A percentile compares a stretch with the other conserved stretches of the same genome.
Conservation (phyloP, 2,888 invertebrate genomes). For the Hetaerina titia region DNA sequence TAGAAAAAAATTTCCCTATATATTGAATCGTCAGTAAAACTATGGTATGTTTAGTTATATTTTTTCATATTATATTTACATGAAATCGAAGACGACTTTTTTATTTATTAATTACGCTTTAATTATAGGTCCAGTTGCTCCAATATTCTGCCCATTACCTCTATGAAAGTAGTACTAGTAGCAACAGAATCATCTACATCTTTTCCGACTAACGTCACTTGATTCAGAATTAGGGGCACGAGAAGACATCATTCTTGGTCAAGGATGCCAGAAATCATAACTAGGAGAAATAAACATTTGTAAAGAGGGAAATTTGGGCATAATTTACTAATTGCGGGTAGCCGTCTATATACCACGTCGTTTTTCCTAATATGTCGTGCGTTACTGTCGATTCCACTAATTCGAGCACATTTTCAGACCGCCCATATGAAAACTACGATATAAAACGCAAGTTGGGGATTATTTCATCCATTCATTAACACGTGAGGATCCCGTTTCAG, state of each 20-base stretch:
- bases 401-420: neutral
- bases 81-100: too few relatives aligned
- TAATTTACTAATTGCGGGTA: neutral
- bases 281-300: neutral
- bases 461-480: conserved; percentile 18
- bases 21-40: too few relatives aligned
- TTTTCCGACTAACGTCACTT: too few relatives aligned
- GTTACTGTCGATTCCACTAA: neutral
- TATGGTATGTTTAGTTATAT: too few relatives aligned
- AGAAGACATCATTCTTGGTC: neutral
- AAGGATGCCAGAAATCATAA: neutral
- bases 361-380: neutral
- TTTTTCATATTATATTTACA: too few relatives aligned
- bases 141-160: too few relatives aligned
- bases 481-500: neutral
- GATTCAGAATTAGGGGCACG: too few relatives aligned
- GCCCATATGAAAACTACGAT: conserved; percentile 26
- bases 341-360: neutral
- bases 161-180: too few relatives aligned
- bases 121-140: too few relatives aligned
- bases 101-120: too few relatives aligned
- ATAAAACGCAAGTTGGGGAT: neutral
- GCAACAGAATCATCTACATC: too few relatives aligned
- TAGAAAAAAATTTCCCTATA: too few relatives aligned
- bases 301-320: neutral